Conservation (phyloP, 2,797 vertebrate genomes). For the Rhinogobio ventralis region DNA sequence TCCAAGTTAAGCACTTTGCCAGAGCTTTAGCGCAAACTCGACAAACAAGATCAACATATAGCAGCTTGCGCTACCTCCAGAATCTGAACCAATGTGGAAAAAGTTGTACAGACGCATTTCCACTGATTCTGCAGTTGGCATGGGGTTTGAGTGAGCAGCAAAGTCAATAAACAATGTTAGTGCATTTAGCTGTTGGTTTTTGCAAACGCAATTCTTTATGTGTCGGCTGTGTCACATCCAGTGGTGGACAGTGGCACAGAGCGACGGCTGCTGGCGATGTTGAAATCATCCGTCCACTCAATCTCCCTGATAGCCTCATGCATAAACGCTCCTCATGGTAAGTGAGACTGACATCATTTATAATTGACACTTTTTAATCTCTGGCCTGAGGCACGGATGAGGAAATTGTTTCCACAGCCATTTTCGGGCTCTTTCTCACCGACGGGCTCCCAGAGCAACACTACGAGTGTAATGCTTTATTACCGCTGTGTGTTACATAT, state of each 20-base stretch:
- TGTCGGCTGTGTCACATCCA: conserved; percentile 46
- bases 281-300: conserved; percentile 44
- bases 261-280: conserved; percentile 33
- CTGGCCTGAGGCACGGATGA: conserved; percentile 49
- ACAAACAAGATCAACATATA: conserved; percentile 7
- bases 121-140: conserved; percentile 12
- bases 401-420: conserved; percentile 49
- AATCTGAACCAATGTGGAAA: not conserved
- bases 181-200: conserved; percentile 31
- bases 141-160: not conserved
- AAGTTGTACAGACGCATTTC: not conserved
- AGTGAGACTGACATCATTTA: conserved; percentile 64
- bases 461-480: conserved; percentile 12
- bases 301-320: conserved; percentile 43
- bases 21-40: conserved; percentile 15
- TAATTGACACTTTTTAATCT: conserved; percentile 62
- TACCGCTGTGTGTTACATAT: not conserved
- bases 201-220: conserved; percentile 33
- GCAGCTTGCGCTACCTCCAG: not conserved
- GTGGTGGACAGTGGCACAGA: conserved; percentile 36
- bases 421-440: conserved; percentile 34
- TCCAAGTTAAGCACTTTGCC: conserved; percentile 4
- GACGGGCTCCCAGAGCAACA: not conserved
- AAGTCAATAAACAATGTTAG: conserved; percentile 7
- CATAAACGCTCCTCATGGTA: conserved; percentile 53